Evolutionary conservation across 1,140 invertebrate species (phyloP), one percentile per base, ranked within the genome.

Genomic region (Euwallacea fornicatus): DNA sequence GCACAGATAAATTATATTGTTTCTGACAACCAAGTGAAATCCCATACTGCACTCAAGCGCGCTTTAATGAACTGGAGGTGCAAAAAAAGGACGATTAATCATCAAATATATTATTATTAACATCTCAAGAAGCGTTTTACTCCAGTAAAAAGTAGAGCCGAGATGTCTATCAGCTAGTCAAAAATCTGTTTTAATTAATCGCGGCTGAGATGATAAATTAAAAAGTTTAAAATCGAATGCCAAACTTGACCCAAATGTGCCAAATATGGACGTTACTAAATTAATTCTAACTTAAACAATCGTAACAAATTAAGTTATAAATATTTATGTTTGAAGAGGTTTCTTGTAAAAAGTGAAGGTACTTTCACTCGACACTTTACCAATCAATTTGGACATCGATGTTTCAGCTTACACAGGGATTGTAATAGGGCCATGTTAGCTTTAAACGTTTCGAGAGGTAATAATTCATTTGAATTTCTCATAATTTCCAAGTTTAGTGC

Each of bases 331-430:
- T 9, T 8, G 44, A 6, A 64, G 21, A 56, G 7, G 11, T 46
- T 67, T 59, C 41, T 11, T 9, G 59, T 54, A 55, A 69, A 69
- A 69, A 69, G 67, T 69, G 67, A 69, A 69, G 59, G 67, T 62
- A 63, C 67, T 69, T 69, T 69, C 67, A 62, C 67, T 62, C 13
- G 65, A 9, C 16, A 42, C 63, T 21, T n/a, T 16, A 59, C 41
- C 56, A 59, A 59, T 59, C 56, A 59, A 33, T 50, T 50, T 50
- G 9, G 46, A 6, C 46, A 13, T 50, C 46, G 46, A 11, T 50
- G 46, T 50, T 11, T 50, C 2, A 50, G 21, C 4, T 33, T 33
- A 33, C 21, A 33, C 21, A 4, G 21, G 21, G 21, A 33, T 33
- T 33, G 21, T 33, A 33, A 33, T 33, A 33, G 21, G 21, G 4